phyloP scores from a whole-genome alignment of 2,888 invertebrate species.

The Bursaphelenchus okinawaensis region DNA sequence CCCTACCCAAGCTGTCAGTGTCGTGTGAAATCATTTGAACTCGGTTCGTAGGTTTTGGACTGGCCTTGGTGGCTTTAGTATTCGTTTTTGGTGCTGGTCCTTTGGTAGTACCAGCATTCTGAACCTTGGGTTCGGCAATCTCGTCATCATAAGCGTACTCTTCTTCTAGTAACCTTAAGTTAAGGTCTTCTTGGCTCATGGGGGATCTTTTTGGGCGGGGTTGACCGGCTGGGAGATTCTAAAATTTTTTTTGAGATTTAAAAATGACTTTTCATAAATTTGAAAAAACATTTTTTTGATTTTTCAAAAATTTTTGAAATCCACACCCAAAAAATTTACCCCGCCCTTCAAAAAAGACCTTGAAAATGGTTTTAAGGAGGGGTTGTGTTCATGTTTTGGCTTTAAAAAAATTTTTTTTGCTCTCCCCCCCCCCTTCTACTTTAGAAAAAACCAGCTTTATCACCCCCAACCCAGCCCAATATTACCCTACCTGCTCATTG shows the following conservation, averaged over 20 bases:
- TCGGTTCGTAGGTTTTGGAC: background rate
- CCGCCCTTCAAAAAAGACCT: background rate
- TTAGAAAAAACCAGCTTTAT: too few relatives aligned
- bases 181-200: background rate
- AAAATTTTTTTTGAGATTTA: background rate
- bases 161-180: slow-evolving; percentile 6
- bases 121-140: background rate
- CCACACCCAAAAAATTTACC: background rate
- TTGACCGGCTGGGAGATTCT: background rate
- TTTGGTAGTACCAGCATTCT: background rate
- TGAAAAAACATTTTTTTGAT: background rate
- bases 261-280: background rate
- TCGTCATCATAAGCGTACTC: slow-evolving; percentile 9
- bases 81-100: too few relatives aligned
- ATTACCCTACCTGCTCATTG: background rate
- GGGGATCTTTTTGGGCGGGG: background rate
- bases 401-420: too few relatives aligned
- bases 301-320: background rate
- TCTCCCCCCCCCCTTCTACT: too few relatives aligned
- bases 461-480: too few relatives aligned
- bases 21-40: background rate
- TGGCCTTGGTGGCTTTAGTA: too few relatives aligned
- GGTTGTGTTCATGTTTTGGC: background rate
- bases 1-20: background rate
- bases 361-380: background rate